Evolutionary conservation across 2,888 invertebrate genomes (phyloP), one percentile per base, ranked within the genome.

Genomic region (Mimas tiliae): DNA sequence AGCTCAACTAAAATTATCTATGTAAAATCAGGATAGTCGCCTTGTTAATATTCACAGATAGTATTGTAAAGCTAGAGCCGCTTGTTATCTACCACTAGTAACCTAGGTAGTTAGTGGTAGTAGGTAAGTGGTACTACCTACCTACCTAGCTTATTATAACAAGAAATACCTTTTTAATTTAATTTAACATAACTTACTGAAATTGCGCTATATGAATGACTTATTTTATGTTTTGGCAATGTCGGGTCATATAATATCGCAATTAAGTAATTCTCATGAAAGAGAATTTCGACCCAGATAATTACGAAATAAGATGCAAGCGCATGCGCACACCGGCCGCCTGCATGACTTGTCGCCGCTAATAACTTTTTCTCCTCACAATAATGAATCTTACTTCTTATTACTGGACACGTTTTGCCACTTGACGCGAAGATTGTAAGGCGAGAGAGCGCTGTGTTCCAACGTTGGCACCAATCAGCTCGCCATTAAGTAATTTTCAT

Each of bases 321-420:
- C 86, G 84, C 93, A 91, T 86, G 91, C 86, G 85, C 86, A 81
- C 72, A 74, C 74, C 77, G 71, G 72, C 62, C 74, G 73, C 78
- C 74, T 75, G 83, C 87, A 84, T 86, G 87, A 83, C 86, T 86
- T 83, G 82, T 76, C 84, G 80, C 79, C 86, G 82, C 84, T 90
- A 90, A 90, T 87, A 88, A 87, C 87, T 89, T 91, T 89, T 92
- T 90, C 90, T 90, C 83, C 87, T 90, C 90, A 91, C 89, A 88
- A 89, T 91, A 93, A 92, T 93, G 92, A 92, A 91, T 85, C 86
- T 85, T 83, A 87, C 80, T 83, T 79, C 85, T 88, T 92, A 93
- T 92, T 93, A 87, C 93, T 78, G 82, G 79, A 89, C 93, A 93
- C 93, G 93, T 91, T 87, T 83, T 80, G 72, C 86, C 86, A 85